A percentile compares a stretch with the other conserved stretches of the same genome.
Evolutionary conservation across 1,140 invertebrate genomes (phyloP).

Genomic region (Drosophila pachea): DNA sequence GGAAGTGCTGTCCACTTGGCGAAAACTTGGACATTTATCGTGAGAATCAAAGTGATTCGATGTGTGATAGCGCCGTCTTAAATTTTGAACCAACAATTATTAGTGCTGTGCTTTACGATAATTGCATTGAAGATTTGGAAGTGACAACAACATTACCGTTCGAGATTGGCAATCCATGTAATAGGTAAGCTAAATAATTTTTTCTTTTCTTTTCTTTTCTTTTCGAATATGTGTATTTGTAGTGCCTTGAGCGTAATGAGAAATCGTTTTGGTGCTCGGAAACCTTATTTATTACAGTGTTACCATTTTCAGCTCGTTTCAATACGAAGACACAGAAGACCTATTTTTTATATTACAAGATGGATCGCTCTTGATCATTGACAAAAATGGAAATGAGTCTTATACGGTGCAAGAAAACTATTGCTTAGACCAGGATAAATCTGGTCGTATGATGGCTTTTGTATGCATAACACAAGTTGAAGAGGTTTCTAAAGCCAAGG

Average conservation of each 20-base stretch:
- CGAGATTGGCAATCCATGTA: slow-evolving; percentile 76
- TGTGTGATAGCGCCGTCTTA: slow-evolving; percentile 59
- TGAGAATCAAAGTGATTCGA: slow-evolving; percentile 64
- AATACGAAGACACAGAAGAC: slow-evolving; percentile 66
- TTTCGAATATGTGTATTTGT: background rate
- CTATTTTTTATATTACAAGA: slow-evolving; percentile 68
- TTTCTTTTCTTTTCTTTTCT: background rate
- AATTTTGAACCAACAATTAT: slow-evolving; percentile 63
- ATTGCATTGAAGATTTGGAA: slow-evolving; percentile 76
- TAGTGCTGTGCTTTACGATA: slow-evolving; percentile 67
- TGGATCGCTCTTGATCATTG: slow-evolving; percentile 67
- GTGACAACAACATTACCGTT: slow-evolving; percentile 39
- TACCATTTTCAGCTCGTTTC: slow-evolving; percentile 63
- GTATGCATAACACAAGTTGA: slow-evolving; percentile 70
- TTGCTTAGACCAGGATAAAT: slow-evolving; percentile 71
- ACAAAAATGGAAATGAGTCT: slow-evolving; percentile 64
- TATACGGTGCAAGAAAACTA: slow-evolving; percentile 66
- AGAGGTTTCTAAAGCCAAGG: slow-evolving; percentile 49
- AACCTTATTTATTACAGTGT: slow-evolving; percentile 44
- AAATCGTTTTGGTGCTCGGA: slow-evolving; percentile 24
- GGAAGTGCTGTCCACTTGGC: slow-evolving; percentile 72
- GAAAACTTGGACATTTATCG: slow-evolving; percentile 67
- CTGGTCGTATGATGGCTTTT: slow-evolving; percentile 66
- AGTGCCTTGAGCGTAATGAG: slow-evolving; percentile 1
- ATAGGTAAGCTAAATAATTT: slow-evolving; percentile 52